Evolutionary conservation across 2,113 vertebrate genomes (phyloP), one percentile per base, ranked within the genome.

Genomic region (Potamarius usumacintae): DNA sequence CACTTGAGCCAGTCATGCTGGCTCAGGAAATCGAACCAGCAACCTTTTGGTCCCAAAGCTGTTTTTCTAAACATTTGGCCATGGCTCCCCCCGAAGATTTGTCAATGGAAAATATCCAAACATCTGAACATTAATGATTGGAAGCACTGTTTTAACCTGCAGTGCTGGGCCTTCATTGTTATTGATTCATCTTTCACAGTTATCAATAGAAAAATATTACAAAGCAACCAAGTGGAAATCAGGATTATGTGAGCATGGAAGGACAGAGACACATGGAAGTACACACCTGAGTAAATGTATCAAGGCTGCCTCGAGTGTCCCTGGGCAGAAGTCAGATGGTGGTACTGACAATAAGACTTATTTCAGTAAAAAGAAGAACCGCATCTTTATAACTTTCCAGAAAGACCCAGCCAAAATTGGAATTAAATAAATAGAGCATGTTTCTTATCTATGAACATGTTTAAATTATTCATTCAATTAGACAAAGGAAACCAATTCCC

Each of bases 361-460:
- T n/a, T 74, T 84, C 65, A 57, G n/a, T 20, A 84, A 52, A 72
- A 27, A 72, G 12, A 84, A 30, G n/a, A 84, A 57, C 9, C 15
- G 30, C 50, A 22, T 85, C 30, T 62, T 62, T 42, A 60, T 25
- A 72, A 53, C 83, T 34, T 42, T 84, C 52, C 50, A 17, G 25
- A 52, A n/a, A 78, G 76, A 22, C 18, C 3, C 42, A 77, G 48
- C 2, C 12, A 17, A n/a, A 78, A 55, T 78, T 76, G 42, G 48
- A 72, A 20, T 42, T 8, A 72, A 72, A 72, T 11, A 74, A 76
- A 76, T 25, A 72, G 7, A 20, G 3, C 22, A 77, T 12, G 74
- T n/a, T 25, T 77, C 50, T 77, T 77, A 77, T 50, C 48, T 52
- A 78, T 53, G 25, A 14, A 53, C 12, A 27, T 12, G n/a, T n/a